Evolutionary conservation across 2,888 invertebrate genomes (phyloP).

Genomic region (Idaea straminata): DNA sequence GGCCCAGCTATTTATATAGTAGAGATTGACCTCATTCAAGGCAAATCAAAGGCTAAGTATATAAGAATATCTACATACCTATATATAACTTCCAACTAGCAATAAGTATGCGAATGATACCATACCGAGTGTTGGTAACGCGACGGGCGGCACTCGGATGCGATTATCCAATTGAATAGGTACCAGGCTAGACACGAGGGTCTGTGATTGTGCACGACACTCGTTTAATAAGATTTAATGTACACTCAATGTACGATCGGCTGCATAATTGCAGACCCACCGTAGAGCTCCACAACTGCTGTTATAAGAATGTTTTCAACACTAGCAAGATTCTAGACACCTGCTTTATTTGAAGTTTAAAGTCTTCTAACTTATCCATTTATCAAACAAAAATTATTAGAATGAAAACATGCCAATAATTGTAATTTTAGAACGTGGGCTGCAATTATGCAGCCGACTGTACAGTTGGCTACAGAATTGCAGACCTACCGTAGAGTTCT

Average conservation of each 20-base stretch:
- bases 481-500: no score
- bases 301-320: no score
- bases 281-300: no score
- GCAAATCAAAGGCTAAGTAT: not conserved
- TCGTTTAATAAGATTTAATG: slow-evolving; percentile 11
- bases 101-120: not conserved
- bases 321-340: no score
- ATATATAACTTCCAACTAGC: not conserved
- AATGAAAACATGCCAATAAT: no score
- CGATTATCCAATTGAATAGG: slow-evolving; percentile 29
- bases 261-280: not conserved
- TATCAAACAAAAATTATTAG: no score
- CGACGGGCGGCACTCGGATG: slow-evolving; percentile 26
- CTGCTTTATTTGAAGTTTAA: no score
- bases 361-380: no score
- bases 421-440: no score
- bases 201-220: not conserved
- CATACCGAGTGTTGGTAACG: slow-evolving; percentile 12
- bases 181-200: slow-evolving; percentile 8
- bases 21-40: not conserved
- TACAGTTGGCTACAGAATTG: not conserved
- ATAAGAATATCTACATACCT: not conserved
- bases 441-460: no score
- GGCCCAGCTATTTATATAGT: no score
- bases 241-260: not conserved